Conservation (phyloP, 2,113 vertebrate genomes). For the Pungitius pungitius region DNA sequence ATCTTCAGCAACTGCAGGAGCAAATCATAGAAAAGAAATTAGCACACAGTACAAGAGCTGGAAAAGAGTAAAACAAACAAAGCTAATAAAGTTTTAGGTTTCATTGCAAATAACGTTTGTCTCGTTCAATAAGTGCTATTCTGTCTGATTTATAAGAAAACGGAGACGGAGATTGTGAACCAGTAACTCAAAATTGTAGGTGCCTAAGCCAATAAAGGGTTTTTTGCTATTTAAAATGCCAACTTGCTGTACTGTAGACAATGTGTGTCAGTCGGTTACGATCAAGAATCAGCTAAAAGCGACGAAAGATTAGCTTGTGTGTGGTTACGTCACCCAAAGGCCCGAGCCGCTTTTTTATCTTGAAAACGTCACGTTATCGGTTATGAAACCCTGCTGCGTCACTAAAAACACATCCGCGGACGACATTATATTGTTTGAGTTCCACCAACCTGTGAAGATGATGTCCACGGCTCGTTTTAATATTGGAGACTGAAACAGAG, state of each 20-base stretch:
- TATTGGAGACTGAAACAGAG: neutral
- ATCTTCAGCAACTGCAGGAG: conserved; percentile 6
- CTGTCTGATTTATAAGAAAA: too few relatives aligned
- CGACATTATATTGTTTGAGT: neutral
- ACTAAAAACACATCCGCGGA: too few relatives aligned
- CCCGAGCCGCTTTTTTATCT: neutral
- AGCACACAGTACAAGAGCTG: neutral
- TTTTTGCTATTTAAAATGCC: neutral
- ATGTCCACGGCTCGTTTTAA: accelerated
- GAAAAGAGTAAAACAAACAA: neutral
- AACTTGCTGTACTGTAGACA: neutral
- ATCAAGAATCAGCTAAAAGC: neutral
- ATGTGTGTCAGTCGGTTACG: neutral
- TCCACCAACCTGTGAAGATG: neutral
- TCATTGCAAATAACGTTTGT: neutral
- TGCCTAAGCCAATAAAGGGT: too few relatives aligned
- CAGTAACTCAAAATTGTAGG: too few relatives aligned
- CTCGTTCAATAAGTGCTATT: neutral
- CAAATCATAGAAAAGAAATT: neutral
- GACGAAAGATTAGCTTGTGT: neutral
- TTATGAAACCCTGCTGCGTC: neutral
- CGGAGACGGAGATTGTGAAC: too few relatives aligned
- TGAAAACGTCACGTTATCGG: neutral
- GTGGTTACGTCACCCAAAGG: neutral
- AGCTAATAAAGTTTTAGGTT: neutral